Conservation (phyloP, 92 coral and sea anemone genomes). For the Metridium senile region DNA sequence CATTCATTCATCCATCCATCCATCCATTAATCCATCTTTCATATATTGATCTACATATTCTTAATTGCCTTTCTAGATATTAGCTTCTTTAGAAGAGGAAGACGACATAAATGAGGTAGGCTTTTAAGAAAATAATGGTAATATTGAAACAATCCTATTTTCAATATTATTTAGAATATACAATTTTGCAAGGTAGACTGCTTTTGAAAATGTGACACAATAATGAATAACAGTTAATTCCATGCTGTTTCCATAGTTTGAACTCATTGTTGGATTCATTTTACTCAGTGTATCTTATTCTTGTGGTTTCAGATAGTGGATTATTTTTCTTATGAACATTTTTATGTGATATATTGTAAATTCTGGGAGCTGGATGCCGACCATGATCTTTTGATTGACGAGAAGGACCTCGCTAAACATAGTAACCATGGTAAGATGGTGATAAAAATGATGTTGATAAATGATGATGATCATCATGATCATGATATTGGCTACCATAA, state of each 20-base stretch:
- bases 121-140: background rate
- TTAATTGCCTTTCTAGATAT: slow-evolving; percentile 52
- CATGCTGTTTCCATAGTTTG: too few species aligned
- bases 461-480: background rate
- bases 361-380: slow-evolving; percentile 99
- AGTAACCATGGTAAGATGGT: slow-evolving; percentile 82
- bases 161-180: too few species aligned
- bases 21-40: background rate
- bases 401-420: slow-evolving; percentile 88
- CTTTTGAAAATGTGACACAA: too few species aligned
- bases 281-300: background rate
- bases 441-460: background rate
- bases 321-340: slow-evolving; percentile 97
- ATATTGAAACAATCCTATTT: too few species aligned
- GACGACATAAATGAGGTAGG: slow-evolving; percentile 93
- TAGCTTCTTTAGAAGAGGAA: slow-evolving; percentile 85
- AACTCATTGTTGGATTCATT: too few species aligned
- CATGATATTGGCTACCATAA: background rate
- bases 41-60: background rate
- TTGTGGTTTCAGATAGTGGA: slow-evolving; percentile 73
- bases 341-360: slow-evolving; percentile 95
- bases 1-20: too few species aligned
- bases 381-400: slow-evolving; percentile 93
- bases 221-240: too few species aligned
- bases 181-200: too few species aligned